phyloP scores from a whole-genome alignment of 2,113 vertebrate species.

The Vulpes vulpes region DNA sequence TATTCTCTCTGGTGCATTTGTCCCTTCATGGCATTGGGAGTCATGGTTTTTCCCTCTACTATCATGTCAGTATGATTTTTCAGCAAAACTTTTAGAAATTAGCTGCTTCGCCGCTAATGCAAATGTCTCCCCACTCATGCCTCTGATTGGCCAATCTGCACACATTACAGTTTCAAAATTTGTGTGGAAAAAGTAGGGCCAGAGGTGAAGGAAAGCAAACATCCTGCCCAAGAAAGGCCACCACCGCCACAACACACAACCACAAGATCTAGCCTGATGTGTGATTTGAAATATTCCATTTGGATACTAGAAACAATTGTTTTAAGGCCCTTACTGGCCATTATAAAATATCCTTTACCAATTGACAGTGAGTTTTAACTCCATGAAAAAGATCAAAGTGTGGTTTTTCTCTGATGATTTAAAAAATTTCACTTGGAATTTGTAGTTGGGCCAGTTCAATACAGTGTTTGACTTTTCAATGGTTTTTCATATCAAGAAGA shows the following conservation, averaged over 20 bases:
- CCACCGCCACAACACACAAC: fast-evolving
- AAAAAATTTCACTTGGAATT: not conserved
- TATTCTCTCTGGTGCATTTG: not conserved
- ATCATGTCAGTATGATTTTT: not conserved
- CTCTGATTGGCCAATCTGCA: not conserved
- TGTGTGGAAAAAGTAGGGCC: not conserved
- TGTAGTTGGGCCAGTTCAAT: not conserved
- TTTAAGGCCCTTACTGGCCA: not conserved
- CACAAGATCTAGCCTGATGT: not conserved
- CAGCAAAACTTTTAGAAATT: not conserved
- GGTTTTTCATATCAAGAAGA: not conserved
- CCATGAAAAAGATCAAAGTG: not conserved
- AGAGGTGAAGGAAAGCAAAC: no score
- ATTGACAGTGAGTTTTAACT: not conserved
- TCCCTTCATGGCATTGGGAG: not conserved
- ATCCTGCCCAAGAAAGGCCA: not conserved
- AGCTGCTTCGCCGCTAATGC: not conserved
- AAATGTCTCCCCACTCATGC: not conserved
- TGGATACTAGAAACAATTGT: not conserved
- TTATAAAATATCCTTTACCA: not conserved
- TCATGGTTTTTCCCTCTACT: not conserved
- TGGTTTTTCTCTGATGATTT: not conserved
- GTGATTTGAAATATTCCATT: fast-evolving
- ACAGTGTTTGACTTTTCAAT: not conserved
- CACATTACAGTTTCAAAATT: not conserved